phyloP scores from a whole-genome alignment of 2,113 vertebrate species.

The Calypte anna region DNA sequence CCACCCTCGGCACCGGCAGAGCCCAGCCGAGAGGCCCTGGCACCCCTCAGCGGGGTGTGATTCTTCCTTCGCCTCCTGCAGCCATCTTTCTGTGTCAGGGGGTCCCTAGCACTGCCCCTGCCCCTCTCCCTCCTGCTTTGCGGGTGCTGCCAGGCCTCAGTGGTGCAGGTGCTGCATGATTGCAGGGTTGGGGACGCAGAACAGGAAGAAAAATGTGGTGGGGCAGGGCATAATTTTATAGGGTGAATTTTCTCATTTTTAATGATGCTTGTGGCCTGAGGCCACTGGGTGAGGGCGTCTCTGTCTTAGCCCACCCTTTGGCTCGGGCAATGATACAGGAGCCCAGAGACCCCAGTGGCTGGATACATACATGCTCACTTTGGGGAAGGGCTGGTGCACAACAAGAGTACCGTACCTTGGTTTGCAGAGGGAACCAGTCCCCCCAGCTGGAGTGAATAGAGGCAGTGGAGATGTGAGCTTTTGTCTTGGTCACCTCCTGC shows the following conservation, averaged over 20 bases:
- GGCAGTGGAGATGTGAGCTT: not conserved
- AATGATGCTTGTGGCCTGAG: not conserved
- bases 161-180: not conserved
- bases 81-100: not conserved
- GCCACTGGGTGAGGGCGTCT: not conserved
- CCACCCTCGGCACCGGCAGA: not conserved
- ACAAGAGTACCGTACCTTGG: not conserved
- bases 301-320: not conserved
- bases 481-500: not conserved
- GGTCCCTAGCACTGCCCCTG: not conserved
- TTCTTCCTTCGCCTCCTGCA: not conserved
- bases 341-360: rapidly evolving
- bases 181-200: not conserved
- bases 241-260: not conserved
- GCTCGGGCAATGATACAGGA: not conserved
- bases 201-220: not conserved
- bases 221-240: not conserved
- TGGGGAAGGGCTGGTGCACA: not conserved
- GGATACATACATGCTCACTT: rapidly evolving
- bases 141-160: not conserved
- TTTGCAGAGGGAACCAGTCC: not conserved
- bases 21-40: not conserved
- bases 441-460: not conserved
- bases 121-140: not conserved
- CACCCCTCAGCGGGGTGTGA: not conserved